Evolutionary conservation across 2,113 vertebrate species (phyloP), one percentile per base, ranked within the genome.

Genomic region (Hydrochoerus hydrochaeris): DNA sequence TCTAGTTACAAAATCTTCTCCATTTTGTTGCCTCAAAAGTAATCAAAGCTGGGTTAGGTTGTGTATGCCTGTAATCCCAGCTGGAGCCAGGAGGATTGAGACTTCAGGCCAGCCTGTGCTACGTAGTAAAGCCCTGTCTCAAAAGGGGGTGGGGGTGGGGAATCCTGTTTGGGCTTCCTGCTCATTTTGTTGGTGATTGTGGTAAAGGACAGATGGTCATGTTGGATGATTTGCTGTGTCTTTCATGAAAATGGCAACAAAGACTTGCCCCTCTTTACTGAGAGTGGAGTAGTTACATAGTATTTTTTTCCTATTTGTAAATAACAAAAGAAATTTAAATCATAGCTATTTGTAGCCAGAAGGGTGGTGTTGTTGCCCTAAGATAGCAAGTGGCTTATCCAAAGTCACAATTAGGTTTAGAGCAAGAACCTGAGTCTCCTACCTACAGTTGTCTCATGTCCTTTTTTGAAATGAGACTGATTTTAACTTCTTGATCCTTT

Each of bases 291-390:
- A 46, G 32, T 81, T 41, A 57, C 57, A 8, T 38, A 19, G 5
- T 85, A 41, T 75, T 41, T 57, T 86, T 49, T 38, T 77, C 17
- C 46, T 83, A 19, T 77, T 83, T 91, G 69, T 91, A 38, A 46
- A 69, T 88, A 67, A 62, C 46, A 90, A 52, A 94, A 90, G 14
- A 84, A 44, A 85, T 85, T 86, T 94, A 97, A 86, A 65, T 75
- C 60, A 71, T 52, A 88, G 44, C 49, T 83, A n/a, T 88, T 78
- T 94, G 49, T 17, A 92, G n/a, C 84, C 38, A n/a, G 52, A 83
- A 88, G 38, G 35, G 84, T 91, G 35, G 84, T 91, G 19, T 26
- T 93, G 28, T 83, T 84, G 28, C 35, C 38, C 60, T 85, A n/a
- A 91, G 14, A 83, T 65, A n/a, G 5, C 80, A 69, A 85, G 16